Percentiles rank a stretch among this genome's conserved stretches.
These are phyloP conservation scores for Trichogramma dendrolimi DNA, from an alignment of 2,888 invertebrate genomes.

Conservation along the genomic window DNA sequence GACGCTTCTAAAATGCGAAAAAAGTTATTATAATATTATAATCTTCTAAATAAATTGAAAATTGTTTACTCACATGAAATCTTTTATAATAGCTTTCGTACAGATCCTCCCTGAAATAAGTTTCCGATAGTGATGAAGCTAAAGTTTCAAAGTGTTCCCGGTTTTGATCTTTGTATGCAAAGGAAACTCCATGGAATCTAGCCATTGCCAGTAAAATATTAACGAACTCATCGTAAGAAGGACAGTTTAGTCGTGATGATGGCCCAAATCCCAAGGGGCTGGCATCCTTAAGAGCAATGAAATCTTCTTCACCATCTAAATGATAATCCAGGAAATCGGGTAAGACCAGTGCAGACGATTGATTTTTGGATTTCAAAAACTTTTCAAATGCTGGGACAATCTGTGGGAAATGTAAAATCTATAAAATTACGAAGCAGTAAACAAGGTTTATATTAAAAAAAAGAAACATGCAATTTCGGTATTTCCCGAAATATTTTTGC, in stretches of 20 bases:
- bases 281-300: slow-evolving; percentile 51
- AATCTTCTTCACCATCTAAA: slow-evolving; percentile 51
- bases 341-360: slow-evolving; percentile 33
- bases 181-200: slow-evolving; percentile 52
- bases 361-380: slow-evolving; percentile 39
- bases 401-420: slow-evolving; percentile 28
- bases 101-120: slow-evolving; percentile 38
- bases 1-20: slow-evolving; percentile 5
- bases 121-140: slow-evolving; percentile 38
- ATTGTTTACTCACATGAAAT: slow-evolving; percentile 30
- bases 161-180: slow-evolving; percentile 51
- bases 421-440: background rate
- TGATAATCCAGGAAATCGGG: slow-evolving; percentile 45
- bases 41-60: background rate
- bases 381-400: slow-evolving; percentile 40
- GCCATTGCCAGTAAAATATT: slow-evolving; percentile 50
- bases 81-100: slow-evolving; percentile 44
- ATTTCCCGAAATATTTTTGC: background rate
- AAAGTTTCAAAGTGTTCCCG: slow-evolving; percentile 44
- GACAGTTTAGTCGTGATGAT: slow-evolving; percentile 40
- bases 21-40: background rate
- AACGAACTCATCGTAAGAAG: slow-evolving; percentile 44
- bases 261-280: slow-evolving; percentile 44
- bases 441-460: background rate
- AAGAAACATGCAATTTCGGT: background rate